Evolutionary conservation across 2,888 invertebrate genomes (phyloP), one percentile per base, ranked within the genome.

Genomic region (Miltochrista miniata): DNA sequence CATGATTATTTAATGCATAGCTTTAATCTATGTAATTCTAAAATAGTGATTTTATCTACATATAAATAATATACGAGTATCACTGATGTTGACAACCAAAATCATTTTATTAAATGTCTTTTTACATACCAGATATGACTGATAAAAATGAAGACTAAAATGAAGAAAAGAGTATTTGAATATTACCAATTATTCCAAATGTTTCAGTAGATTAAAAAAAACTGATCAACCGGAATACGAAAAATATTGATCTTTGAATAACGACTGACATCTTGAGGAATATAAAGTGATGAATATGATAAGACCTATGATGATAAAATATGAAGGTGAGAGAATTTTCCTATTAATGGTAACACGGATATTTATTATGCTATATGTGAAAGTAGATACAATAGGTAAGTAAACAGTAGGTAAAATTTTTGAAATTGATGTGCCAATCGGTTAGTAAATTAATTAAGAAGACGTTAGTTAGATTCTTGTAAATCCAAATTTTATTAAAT

Each of bases 401-500:
- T 57, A 60, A 54, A 59, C 54, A 55, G 58, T 71, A 72, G 66
- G 61, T 68, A 66, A 66, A 53, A 70, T 31, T 51, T n/a, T n/a
- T n/a, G n/a, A n/a, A 68, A 73, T 79, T 68, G 69, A 74, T 80
- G 79, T 83, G 79, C 81, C 81, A 79, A 78, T 60, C 62, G 59
- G 62, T 64, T 75, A 67, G 68, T 59, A 63, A 67, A 63, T 52
- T 24, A 4, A 70, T 38, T 52, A 68, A 65, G 57, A 35, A 5
- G 49, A 4, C 3, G 18, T 24, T 74, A 72, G 70, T 64, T 76
- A 76, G 74, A 62, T 50, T 71, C 72, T 64, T 64, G 74, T 76
- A 80, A 74, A 73, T 67, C 56, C 51, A 79, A 74, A 74, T 67
- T 56, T 49, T 60, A 61, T 51, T 61, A 46, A 44, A 57, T 66